phyloP scores from a whole-genome alignment of 2,888 invertebrate genomes.

The Ichneumon xanthorius region DNA sequence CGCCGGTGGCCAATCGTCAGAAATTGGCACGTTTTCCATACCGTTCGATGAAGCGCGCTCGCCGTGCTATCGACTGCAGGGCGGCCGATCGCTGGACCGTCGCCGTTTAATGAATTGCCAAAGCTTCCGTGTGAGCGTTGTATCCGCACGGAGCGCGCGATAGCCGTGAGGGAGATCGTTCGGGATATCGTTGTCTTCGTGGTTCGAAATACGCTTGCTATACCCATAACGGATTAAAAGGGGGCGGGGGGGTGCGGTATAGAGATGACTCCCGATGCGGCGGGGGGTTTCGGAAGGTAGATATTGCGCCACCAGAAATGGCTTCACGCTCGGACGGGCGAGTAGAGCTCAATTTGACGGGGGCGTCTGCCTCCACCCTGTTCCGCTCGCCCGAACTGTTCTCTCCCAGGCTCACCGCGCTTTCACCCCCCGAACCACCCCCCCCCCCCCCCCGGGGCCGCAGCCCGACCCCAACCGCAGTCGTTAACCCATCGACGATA shows the following conservation, averaged over 20 bases:
- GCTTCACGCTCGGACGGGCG: slow-evolving; percentile 53
- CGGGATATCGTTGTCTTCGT: slow-evolving; percentile 20
- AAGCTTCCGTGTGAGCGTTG: background rate
- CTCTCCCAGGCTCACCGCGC: slow-evolving; percentile 30
- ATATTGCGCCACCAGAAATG: slow-evolving; percentile 59
- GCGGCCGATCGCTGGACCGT: background rate
- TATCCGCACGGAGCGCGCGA: background rate
- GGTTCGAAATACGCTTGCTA: slow-evolving; percentile 34
- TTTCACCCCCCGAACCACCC: slow-evolving; percentile 16
- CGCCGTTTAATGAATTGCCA: background rate
- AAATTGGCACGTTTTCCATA: background rate
- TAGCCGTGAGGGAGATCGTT: slow-evolving; percentile 12
- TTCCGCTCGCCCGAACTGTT: slow-evolving; percentile 3
- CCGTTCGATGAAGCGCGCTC: background rate
- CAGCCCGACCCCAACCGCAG: slow-evolving; percentile 29
- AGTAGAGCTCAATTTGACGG: slow-evolving; percentile 59
- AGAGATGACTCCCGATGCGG: slow-evolving; percentile 22
- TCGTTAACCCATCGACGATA: slow-evolving; percentile 57
- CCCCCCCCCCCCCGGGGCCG: background rate
- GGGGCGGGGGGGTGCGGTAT: background rate
- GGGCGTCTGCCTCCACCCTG: slow-evolving; percentile 40
- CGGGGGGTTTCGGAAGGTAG: slow-evolving; percentile 22
- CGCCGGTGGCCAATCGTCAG: background rate
- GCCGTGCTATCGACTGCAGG: background rate
- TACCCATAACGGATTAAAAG: slow-evolving; percentile 53